These are phyloP conservation scores for Piaya cayana DNA, from an alignment of 2,113 vertebrate species.

Conservation along the genomic window DNA sequence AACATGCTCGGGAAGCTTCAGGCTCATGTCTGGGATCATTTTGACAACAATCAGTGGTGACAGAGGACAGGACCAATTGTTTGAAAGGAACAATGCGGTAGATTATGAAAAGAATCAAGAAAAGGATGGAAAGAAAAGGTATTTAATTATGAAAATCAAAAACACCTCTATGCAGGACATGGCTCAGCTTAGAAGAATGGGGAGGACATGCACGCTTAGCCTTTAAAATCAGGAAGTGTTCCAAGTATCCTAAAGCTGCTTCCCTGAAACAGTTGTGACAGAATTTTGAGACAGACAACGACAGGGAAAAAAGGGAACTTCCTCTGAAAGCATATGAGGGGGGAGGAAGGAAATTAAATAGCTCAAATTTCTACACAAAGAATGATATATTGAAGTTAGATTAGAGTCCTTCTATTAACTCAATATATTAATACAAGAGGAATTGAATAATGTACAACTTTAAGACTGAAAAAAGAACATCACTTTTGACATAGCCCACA, in stretches of 20 bases:
- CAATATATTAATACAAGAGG: background rate
- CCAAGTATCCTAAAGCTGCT: background rate
- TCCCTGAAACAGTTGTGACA: background rate
- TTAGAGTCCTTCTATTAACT: conserved; percentile 38
- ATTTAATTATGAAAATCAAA: background rate
- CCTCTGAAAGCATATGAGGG: background rate
- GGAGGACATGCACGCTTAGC: background rate
- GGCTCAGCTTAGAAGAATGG: background rate
- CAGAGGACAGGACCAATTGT: background rate
- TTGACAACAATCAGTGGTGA: background rate
- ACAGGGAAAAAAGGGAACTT: background rate
- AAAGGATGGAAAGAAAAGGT: background rate
- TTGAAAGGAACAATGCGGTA: background rate
- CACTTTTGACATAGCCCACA: conserved; percentile 17
- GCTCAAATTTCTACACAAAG: background rate
- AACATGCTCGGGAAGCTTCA: background rate
- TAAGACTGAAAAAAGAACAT: conserved; percentile 16
- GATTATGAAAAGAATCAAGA: background rate
- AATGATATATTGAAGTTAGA: conserved; percentile 17
- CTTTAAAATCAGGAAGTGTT: background rate
- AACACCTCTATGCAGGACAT: background rate
- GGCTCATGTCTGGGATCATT: background rate
- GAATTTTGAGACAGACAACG: background rate
- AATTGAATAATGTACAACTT: conserved; percentile 8
- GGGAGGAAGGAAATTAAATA: background rate